Percentiles rank a stretch among this genome's conserved stretches.
Evolutionary conservation across 2,113 vertebrate genomes (phyloP).

Genomic region (Oryzias melastigma): DNA sequence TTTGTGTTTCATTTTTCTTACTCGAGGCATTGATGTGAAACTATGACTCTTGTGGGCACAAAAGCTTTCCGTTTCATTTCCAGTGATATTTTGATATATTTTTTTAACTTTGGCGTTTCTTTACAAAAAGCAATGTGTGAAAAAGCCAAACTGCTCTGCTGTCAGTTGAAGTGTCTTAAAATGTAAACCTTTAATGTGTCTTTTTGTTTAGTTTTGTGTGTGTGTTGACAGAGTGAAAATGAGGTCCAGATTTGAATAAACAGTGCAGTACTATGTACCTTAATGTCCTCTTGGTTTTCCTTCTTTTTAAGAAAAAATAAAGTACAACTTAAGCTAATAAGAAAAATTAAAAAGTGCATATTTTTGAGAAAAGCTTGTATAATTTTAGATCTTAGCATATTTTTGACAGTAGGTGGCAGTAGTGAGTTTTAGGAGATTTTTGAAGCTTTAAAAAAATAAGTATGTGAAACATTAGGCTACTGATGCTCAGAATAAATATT

Average conservation of each 20-base stretch:
- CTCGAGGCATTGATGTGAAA: constrained; percentile 10
- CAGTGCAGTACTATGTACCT: constrained; percentile 33
- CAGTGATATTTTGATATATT: constrained; percentile 15
- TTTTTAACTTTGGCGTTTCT: constrained; percentile 7
- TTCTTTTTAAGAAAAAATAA: too few species aligned
- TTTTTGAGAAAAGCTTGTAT: too few species aligned
- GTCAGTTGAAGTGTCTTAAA: constrained; percentile 27
- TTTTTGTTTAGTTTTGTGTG: constrained; percentile 10
- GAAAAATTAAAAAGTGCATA: too few species aligned
- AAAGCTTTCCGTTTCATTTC: neutral
- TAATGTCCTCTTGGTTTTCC: neutral
- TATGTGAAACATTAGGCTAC: too few species aligned
- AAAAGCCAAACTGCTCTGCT: constrained; percentile 19
- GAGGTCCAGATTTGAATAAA: constrained; percentile 67
- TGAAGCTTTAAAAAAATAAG: neutral
- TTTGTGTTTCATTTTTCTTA: neutral
- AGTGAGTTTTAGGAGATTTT: neutral
- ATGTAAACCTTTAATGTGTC: constrained; percentile 32
- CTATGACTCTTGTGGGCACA: constrained; percentile 10
- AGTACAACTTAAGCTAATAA: too few species aligned
- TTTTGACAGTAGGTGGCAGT: constrained; percentile 5
- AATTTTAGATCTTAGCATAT: neutral
- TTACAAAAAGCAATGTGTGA: constrained; percentile 28
- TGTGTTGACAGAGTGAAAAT: constrained; percentile 42
- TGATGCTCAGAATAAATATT: neutral